Conservation (phyloP, 2,113 vertebrate species). For the Epinephelus fuscoguttatus region DNA sequence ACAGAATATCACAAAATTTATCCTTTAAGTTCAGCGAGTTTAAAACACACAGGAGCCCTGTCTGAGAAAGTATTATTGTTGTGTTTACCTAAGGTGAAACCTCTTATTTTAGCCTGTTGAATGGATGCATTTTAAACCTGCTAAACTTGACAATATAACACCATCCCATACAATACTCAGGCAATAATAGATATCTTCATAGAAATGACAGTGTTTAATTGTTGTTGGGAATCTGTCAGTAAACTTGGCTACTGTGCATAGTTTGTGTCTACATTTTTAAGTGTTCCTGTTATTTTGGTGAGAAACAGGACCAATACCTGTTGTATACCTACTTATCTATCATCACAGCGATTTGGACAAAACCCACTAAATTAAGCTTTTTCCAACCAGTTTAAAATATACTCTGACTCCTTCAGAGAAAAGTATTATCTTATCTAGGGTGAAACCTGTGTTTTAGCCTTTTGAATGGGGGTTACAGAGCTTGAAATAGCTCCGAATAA, state of each 20-base stretch:
- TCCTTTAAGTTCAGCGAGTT: no score
- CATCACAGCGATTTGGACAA: no score
- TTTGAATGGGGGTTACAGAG: slow-evolving; percentile 39
- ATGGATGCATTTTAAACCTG: not conserved
- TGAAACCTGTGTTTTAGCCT: slow-evolving; percentile 30
- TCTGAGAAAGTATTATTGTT: not conserved
- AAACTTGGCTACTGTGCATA: no score
- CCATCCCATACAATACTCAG: not conserved
- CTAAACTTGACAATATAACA: not conserved
- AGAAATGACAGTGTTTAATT: not conserved
- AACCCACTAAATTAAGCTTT: not conserved
- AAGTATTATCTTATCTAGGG: slow-evolving; percentile 37
- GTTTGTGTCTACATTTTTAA: not conserved
- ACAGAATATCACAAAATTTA: no score
- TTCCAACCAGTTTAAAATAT: not conserved
- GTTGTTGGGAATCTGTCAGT: not conserved
- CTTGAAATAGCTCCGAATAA: slow-evolving; percentile 60
- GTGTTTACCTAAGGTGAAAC: not conserved
- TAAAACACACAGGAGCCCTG: no score
- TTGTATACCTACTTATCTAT: not conserved
- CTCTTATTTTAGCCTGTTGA: not conserved
- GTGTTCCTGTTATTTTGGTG: not conserved
- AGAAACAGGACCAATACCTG: not conserved
- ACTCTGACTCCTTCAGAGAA: slow-evolving; percentile 11
- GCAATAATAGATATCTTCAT: not conserved